phyloP scores from a whole-genome alignment of 2,797 vertebrate species.

The Remorina albescens region DNA sequence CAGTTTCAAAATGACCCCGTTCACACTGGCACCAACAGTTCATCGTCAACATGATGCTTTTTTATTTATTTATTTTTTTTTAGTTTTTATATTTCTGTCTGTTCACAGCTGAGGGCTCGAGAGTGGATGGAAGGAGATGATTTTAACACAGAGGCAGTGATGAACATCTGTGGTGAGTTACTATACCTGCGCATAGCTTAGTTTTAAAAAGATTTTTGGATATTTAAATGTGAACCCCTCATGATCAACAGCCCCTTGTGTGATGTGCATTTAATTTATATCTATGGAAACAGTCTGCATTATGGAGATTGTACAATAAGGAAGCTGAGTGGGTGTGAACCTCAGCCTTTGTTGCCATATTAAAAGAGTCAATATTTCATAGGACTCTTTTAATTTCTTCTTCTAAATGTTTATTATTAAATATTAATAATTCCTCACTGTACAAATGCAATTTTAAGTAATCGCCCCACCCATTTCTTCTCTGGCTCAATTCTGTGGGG shows the following conservation, averaged over 20 bases:
- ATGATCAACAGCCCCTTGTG: background rate
- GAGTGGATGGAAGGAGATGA: constrained; percentile 84
- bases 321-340: background rate
- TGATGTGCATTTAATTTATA: background rate
- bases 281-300: constrained; percentile 2
- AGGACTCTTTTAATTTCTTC: background rate
- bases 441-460: background rate
- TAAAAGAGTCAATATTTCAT: too few relatives aligned
- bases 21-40: background rate
- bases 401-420: background rate
- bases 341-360: too few relatives aligned
- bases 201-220: constrained; percentile 12
- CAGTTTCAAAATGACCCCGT: constrained; percentile 1
- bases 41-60: constrained; percentile 10
- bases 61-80: too few relatives aligned
- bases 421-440: background rate
- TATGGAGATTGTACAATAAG: background rate
- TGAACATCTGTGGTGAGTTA: constrained; percentile 86
- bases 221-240: background rate
- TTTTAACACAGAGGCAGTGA: constrained; percentile 83
- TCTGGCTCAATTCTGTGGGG: background rate
- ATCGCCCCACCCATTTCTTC: background rate
- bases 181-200: background rate
- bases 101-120: constrained; percentile 70
- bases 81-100: constrained; percentile 35